Percentiles rank a stretch among this genome's conserved stretches.
Conservation (phyloP, 1,140 invertebrate genomes). For the Drosophila setifemur region DNA sequence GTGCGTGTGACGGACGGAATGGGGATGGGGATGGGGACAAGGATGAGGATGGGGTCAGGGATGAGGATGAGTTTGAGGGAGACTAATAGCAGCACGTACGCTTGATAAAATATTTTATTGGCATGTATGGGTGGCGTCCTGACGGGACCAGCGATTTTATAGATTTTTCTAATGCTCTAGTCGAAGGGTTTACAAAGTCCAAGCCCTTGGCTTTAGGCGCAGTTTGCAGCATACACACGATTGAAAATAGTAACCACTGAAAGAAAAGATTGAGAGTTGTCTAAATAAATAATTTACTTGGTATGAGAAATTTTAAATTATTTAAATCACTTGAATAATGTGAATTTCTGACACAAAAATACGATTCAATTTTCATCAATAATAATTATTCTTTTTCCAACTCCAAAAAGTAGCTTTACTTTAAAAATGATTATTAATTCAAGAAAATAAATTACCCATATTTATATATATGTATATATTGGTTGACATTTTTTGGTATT, state of each 20-base stretch:
- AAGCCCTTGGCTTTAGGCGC: neutral
- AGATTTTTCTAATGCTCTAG: slow-evolving; percentile 61
- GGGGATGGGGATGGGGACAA: neutral
- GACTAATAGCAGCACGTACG: slow-evolving; percentile 77
- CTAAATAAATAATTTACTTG: too few relatives aligned
- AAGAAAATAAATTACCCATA: too few relatives aligned
- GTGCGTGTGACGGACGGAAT: slow-evolving; percentile 54
- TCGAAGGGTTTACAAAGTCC: neutral
- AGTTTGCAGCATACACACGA: neutral
- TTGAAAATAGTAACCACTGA: too few relatives aligned
- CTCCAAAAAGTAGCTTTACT: too few relatives aligned
- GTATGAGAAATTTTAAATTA: too few relatives aligned
- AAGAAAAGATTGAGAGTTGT: too few relatives aligned
- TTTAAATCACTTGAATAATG: too few relatives aligned
- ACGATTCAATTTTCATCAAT: too few relatives aligned
- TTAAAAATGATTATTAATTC: neutral
- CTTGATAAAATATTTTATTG: slow-evolving; percentile 81
- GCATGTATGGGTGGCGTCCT: slow-evolving; percentile 57
- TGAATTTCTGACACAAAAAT: too few relatives aligned
- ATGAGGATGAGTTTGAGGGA: neutral
- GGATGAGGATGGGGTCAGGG: slow-evolving; percentile 17
- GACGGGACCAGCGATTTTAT: slow-evolving; percentile 66
- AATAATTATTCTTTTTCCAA: too few relatives aligned
- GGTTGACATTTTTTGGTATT: neutral
- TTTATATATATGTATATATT: neutral